These are phyloP conservation scores for Polydrusus pterygomalis DNA, from an alignment of 2,888 invertebrate species.

Conservation along the genomic window DNA sequence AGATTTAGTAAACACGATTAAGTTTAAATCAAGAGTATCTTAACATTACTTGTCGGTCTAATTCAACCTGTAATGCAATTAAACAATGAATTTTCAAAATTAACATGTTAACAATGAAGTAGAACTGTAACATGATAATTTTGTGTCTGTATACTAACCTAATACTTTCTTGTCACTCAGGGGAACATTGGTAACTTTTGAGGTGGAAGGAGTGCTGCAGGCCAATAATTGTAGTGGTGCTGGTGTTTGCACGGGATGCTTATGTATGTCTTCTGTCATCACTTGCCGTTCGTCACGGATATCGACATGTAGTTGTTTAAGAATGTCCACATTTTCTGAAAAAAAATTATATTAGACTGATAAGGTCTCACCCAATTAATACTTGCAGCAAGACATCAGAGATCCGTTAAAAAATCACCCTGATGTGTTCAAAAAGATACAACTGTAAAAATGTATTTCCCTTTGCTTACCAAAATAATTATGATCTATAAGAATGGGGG, in stretches of 20 bases:
- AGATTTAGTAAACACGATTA: neutral
- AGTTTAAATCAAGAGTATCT: neutral
- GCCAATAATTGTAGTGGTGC: neutral
- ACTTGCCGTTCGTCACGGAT: neutral
- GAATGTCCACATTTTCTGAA: neutral
- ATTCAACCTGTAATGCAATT: too few relatives aligned
- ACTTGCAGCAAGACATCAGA: neutral
- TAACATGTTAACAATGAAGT: too few relatives aligned
- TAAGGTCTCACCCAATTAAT: constrained; percentile 1
- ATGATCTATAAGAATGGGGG: neutral
- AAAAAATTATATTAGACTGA: constrained; percentile 4
- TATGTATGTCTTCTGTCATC: neutral
- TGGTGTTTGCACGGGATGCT: neutral
- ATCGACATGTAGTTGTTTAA: neutral
- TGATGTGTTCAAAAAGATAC: neutral
- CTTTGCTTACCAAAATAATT: neutral
- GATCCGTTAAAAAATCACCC: neutral
- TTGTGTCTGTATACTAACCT: neutral
- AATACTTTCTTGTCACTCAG: constrained; percentile 9
- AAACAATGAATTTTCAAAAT: too few relatives aligned
- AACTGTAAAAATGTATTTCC: neutral
- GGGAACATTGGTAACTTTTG: neutral
- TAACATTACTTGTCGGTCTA: neutral
- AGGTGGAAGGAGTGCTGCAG: constrained; percentile 1
- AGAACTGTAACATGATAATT: too few relatives aligned